Conservation (phyloP, 2,797 vertebrate genomes). For the Syngnathus rostellatus region DNA sequence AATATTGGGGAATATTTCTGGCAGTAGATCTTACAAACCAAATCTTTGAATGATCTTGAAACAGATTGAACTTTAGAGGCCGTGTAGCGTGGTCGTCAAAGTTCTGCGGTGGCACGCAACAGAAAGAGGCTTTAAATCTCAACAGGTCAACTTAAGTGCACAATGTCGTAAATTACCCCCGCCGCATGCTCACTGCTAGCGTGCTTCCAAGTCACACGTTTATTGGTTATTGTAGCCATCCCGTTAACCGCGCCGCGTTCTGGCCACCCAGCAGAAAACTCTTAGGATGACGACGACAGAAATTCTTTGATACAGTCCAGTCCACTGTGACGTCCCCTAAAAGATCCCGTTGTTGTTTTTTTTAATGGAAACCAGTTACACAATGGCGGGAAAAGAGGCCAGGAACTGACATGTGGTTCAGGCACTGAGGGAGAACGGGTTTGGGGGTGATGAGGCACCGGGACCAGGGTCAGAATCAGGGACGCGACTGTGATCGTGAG, state of each 20-base stretch:
- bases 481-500: conserved; percentile 7
- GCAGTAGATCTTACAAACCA: neutral
- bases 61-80: neutral
- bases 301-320: conserved; percentile 1
- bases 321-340: neutral
- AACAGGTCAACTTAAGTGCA: neutral
- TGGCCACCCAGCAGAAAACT: neutral
- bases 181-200: neutral
- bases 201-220: neutral
- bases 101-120: neutral
- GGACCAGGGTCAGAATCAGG: neutral
- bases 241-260: neutral
- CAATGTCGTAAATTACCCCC: neutral
- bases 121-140: neutral
- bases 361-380: neutral
- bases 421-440: neutral
- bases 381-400: neutral
- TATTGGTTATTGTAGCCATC: neutral
- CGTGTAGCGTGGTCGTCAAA: neutral
- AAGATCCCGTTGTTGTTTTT: neutral
- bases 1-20: neutral
- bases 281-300: neutral
- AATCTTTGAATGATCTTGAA: neutral
- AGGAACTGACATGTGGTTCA: neutral
- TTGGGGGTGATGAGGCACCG: neutral